phyloP scores from a whole-genome alignment of 2,888 invertebrate species.

The Blastobasis lacticolella region DNA sequence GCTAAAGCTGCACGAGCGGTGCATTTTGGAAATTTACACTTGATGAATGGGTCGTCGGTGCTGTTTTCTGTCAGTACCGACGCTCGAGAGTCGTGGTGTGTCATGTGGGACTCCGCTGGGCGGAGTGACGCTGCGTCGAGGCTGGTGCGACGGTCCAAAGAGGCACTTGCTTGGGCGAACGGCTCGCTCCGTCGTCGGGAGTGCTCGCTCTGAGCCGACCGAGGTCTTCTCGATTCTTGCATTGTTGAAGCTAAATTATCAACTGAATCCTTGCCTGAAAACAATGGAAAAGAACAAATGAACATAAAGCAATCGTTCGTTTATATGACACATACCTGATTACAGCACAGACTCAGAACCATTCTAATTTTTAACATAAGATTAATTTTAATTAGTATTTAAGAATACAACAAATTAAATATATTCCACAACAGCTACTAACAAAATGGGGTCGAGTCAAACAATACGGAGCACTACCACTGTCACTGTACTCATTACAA shows the following conservation, averaged over 20 bases:
- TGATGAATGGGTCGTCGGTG: slow-evolving; percentile 73
- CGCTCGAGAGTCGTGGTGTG: slow-evolving; percentile 54
- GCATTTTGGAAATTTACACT: slow-evolving; percentile 89
- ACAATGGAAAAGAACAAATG: slow-evolving; percentile 20
- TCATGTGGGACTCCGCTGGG: slow-evolving; percentile 44
- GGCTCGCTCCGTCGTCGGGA: slow-evolving; percentile 61
- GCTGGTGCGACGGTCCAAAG: slow-evolving; percentile 75
- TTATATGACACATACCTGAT: slow-evolving; percentile 6
- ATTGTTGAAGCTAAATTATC: slow-evolving; percentile 56
- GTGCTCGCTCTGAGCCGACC: slow-evolving; percentile 60
- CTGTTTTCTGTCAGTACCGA: slow-evolving; percentile 66
- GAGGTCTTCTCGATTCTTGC: slow-evolving; percentile 56
- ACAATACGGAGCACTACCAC: background rate
- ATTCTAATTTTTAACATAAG: slow-evolving; percentile 17
- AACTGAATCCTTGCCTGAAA: slow-evolving; percentile 73
- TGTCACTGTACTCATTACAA: too few species aligned
- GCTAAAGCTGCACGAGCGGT: slow-evolving; percentile 79
- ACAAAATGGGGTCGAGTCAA: too few species aligned
- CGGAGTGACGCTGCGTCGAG: slow-evolving; percentile 69
- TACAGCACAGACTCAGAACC: slow-evolving; percentile 46
- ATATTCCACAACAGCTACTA: too few species aligned
- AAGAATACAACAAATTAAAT: too few species aligned
- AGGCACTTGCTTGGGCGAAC: slow-evolving; percentile 45
- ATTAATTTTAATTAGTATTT: too few species aligned
- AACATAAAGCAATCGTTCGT: slow-evolving; percentile 3